Percentiles rank a stretch among this genome's conserved stretches.
Conservation (phyloP, 2,888 invertebrate species). For the Meliscaeva auricollis region DNA sequence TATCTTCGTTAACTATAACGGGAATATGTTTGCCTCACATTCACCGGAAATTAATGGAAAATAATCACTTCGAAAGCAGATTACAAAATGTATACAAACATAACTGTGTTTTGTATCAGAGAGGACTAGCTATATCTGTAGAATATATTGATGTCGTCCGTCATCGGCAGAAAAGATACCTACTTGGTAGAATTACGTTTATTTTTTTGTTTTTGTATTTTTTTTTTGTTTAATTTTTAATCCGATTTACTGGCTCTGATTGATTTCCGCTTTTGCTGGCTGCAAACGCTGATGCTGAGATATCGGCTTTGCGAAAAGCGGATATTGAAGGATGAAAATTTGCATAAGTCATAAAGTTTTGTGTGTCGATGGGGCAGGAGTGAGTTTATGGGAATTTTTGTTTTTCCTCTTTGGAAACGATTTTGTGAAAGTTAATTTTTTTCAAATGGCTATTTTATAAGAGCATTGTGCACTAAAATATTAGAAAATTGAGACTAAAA, state of each 20-base stretch:
- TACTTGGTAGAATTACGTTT: conserved; percentile 22
- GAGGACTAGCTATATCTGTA: background rate
- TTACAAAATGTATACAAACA: conserved; percentile 36
- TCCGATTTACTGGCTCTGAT: conserved; percentile 68
- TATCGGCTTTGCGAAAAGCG: conserved; percentile 20
- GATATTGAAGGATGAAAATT: conserved; percentile 41
- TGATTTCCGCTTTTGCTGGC: conserved; percentile 64
- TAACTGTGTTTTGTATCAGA: conserved; percentile 23
- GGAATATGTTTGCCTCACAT: conserved; percentile 32
- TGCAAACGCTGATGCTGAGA: background rate
- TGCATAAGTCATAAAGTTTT: conserved; percentile 52
- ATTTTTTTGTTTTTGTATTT: conserved; percentile 21
- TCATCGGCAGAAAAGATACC: background rate
- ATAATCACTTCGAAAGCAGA: conserved; percentile 64
- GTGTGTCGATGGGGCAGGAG: conserved; percentile 22
- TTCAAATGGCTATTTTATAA: too few species aligned
- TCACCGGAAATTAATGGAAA: conserved; percentile 73
- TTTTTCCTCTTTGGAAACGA: too few species aligned
- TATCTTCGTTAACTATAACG: conserved; percentile 51
- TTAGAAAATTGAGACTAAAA: too few species aligned
- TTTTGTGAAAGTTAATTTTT: conserved; percentile 49
- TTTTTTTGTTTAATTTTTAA: conserved; percentile 46
- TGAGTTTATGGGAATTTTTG: conserved; percentile 35
- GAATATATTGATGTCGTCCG: background rate
- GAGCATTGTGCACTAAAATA: too few species aligned